Evolutionary conservation across 2,113 vertebrate genomes (phyloP), one percentile per base, ranked within the genome.

Genomic region (Xenopus borealis): DNA sequence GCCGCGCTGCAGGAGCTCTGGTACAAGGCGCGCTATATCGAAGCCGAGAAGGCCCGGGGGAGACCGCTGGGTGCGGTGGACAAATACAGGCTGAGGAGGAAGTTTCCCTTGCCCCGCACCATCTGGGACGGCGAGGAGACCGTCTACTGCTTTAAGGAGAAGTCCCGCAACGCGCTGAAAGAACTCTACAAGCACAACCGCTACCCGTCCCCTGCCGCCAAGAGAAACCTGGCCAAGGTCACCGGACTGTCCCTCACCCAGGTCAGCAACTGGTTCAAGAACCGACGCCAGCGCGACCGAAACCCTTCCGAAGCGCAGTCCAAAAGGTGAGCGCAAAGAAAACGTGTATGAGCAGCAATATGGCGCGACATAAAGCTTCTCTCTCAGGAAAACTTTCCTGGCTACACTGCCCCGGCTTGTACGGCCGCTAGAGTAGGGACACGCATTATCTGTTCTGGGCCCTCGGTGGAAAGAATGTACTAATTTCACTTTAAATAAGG

Each of bases 241-340:
- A 99, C 97, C 46, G 96, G 97, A 83, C 95, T 99, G 78, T 98
- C 96, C 83, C 91, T 98, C 89, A 99, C 97, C 66, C 97, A 98
- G 89, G 97, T 98, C 92, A 98, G 96, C 96, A 99, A 99, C 93
- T 99, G 97, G 96, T 99, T 98, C 90, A 99, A 99, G 90, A 99
- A 98, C 91, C 91, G 97, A 78, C 88, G 97, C 72, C 97, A 99
- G 91, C 93, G 97, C 71, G 96, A 98, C 88, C 93, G 97, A 82
- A 98, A 98, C 83, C 96, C 97, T 33, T 95, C 96, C 27, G 96
- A 97, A 87, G 94, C 95, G 44, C 97, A 98, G 81, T 97, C 95
- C 77, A 99, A 98, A 85, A 99, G 97, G 97, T 98, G 90, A 94
- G 93, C 63, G 55, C 75, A 78, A 11, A 80, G 47, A 50, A 50